A percentile compares a stretch with the other conserved stretches of the same genome.
These are phyloP conservation scores for Opisthocomus hoazin DNA, from an alignment of 2,113 vertebrate genomes.

Conservation along the genomic window DNA sequence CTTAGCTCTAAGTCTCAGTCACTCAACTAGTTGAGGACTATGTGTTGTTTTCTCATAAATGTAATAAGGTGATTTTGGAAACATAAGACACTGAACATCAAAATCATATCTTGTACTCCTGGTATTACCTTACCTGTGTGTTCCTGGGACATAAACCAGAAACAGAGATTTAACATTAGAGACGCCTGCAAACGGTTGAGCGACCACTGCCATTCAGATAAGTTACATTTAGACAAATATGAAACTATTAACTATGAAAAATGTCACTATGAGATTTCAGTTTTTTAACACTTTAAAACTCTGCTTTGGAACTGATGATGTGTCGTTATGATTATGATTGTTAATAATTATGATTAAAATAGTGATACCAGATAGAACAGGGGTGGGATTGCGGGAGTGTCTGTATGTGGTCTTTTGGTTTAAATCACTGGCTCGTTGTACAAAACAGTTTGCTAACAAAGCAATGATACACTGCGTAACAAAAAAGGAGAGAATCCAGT, in stretches of 20 bases:
- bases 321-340: neutral
- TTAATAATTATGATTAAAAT: neutral
- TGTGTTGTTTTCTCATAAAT: neutral
- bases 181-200: neutral
- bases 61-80: neutral
- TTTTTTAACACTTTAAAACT: neutral
- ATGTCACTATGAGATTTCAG: neutral
- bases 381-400: neutral
- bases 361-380: neutral
- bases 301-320: neutral
- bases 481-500: neutral
- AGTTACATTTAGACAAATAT: neutral
- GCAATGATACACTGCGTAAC: neutral
- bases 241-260: neutral
- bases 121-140: neutral
- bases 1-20: neutral
- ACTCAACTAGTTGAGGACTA: neutral
- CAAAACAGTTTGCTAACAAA: neutral
- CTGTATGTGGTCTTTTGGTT: neutral
- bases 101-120: neutral
- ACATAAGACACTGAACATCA: neutral
- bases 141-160: neutral
- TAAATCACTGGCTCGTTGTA: accelerated
- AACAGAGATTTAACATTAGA: neutral
- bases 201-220: neutral